Evolutionary conservation across 2,797 vertebrate genomes (phyloP).

Genomic region (Lophotriccus pileatus): DNA sequence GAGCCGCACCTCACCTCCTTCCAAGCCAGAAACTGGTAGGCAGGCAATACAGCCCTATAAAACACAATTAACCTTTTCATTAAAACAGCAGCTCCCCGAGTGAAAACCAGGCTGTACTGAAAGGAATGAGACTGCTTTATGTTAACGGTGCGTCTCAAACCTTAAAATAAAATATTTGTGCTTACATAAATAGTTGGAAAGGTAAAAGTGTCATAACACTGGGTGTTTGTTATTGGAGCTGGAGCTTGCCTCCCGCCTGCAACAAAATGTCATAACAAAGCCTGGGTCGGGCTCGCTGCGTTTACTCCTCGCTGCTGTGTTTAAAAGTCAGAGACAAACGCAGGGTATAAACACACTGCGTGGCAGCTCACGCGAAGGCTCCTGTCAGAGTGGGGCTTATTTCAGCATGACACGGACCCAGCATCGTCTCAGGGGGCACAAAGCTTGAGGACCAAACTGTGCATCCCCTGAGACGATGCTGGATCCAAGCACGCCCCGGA

Average conservation of each 20-base stretch:
- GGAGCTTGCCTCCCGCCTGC: conserved; percentile 77
- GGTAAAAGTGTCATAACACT: conserved; percentile 84
- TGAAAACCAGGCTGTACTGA: conserved; percentile 58
- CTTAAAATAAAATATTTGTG: conserved; percentile 83
- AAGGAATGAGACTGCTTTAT: conserved; percentile 78
- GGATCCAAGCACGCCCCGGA: accelerated
- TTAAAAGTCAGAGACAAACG: conserved; percentile 61
- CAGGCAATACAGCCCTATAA: conserved; percentile 34
- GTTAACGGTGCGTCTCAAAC: conserved; percentile 75
- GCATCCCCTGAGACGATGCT: accelerated
- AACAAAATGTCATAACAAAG: conserved; percentile 80
- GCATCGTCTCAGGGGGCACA: neutral
- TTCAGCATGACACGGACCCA: accelerated
- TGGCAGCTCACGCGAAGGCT: neutral
- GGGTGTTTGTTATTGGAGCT: conserved; percentile 79
- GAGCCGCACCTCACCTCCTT: neutral
- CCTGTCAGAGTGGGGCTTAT: neutral
- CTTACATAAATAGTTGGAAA: conserved; percentile 82
- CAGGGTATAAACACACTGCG: conserved; percentile 54
- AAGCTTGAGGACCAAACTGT: neutral
- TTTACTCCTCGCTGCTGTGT: conserved; percentile 64
- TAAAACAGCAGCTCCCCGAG: conserved; percentile 71
- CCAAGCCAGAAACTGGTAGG: conserved; percentile 46
- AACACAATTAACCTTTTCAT: conserved; percentile 75
- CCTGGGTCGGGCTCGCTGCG: conserved; percentile 25